These are phyloP conservation scores for Psilopsiagon aymara DNA, from an alignment of 2,113 vertebrate genomes.

Conservation along the genomic window DNA sequence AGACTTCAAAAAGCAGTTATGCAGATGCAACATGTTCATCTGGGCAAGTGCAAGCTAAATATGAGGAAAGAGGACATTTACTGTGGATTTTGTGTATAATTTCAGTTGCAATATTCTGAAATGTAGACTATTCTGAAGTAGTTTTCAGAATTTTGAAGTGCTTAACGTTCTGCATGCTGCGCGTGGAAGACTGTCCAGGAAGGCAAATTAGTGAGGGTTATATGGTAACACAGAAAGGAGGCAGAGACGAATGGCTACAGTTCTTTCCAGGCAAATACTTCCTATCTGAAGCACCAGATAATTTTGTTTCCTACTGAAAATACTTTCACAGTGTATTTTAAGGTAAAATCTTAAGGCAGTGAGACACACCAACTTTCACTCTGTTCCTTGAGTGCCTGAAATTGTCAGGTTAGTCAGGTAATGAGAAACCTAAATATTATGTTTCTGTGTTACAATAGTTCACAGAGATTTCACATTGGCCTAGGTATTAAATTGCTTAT, in stretches of 20 bases:
- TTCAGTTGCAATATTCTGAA: background rate
- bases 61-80: background rate
- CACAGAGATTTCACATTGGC: background rate
- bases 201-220: background rate
- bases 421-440: background rate
- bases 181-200: rapidly evolving
- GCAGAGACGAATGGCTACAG: background rate
- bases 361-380: background rate
- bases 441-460: background rate
- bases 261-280: background rate
- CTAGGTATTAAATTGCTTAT: background rate
- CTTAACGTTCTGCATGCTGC: background rate
- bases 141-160: background rate
- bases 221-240: background rate
- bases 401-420: too few species aligned
- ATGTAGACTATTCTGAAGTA: background rate
- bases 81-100: rapidly evolving
- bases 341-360: background rate
- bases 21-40: background rate
- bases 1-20: background rate
- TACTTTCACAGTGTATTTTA: background rate
- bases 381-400: background rate
- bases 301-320: background rate
- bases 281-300: background rate
- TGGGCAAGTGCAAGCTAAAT: background rate